phyloP scores from a whole-genome alignment of 2,113 vertebrate genomes.

The Clupea harengus region DNA sequence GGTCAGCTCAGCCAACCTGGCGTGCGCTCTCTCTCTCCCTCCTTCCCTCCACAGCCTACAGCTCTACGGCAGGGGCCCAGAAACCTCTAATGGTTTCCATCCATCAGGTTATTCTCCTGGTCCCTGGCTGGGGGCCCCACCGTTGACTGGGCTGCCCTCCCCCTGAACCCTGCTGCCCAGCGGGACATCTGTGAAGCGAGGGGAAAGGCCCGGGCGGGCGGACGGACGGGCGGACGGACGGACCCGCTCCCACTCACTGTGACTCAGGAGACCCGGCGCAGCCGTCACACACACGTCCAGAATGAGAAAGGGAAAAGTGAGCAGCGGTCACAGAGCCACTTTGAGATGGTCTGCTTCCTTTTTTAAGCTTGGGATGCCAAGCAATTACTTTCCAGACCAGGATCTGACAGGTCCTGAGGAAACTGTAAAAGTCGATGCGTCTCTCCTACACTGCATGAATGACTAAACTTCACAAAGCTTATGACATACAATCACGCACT shows the following conservation, averaged over 20 bases:
- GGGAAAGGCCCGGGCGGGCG: background rate
- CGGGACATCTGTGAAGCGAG: constrained; percentile 38
- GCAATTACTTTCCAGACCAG: background rate
- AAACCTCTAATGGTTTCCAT: constrained; percentile 60
- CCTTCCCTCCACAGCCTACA: constrained; percentile 26
- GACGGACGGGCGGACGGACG: background rate
- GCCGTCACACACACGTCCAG: background rate
- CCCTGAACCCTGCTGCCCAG: constrained; percentile 54
- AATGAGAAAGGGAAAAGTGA: background rate
- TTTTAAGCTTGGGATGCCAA: background rate
- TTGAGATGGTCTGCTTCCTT: background rate
- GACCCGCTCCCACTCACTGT: background rate
- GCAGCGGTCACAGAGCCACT: background rate
- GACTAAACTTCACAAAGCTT: background rate
- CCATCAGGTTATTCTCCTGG: constrained; percentile 51
- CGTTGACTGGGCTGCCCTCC: constrained; percentile 46
- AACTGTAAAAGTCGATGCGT: background rate
- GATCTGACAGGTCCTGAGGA: background rate
- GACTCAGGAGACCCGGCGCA: background rate
- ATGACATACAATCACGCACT: background rate
- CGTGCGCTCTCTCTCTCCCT: background rate
- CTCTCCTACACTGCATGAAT: background rate
- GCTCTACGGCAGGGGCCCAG: constrained; percentile 31
- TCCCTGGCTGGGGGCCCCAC: constrained; percentile 26
- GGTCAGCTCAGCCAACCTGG: background rate